These are phyloP conservation scores for Acrossocheilus fasciatus DNA, from an alignment of 2,797 vertebrate genomes.

Conservation along the genomic window DNA sequence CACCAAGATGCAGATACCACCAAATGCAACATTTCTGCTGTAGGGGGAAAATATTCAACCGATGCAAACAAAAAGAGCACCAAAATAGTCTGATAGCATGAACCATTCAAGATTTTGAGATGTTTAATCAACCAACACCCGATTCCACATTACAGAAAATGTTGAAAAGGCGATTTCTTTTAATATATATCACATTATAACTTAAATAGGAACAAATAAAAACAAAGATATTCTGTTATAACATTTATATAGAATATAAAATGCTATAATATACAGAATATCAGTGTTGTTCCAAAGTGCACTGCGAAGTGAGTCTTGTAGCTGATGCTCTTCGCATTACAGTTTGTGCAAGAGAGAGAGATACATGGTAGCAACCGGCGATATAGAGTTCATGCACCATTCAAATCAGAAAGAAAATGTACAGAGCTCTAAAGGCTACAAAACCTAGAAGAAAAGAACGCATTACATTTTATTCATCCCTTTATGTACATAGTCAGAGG, in stretches of 20 bases:
- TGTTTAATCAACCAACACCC: neutral
- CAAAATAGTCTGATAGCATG: neutral
- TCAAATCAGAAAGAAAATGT: constrained; percentile 37
- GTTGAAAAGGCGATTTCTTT: neutral
- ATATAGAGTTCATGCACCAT: constrained; percentile 34
- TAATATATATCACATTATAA: neutral
- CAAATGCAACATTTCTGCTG: neutral
- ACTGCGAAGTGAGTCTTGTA: constrained; percentile 16
- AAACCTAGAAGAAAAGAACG: constrained; percentile 33
- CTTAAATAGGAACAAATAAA: neutral
- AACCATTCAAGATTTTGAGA: neutral
- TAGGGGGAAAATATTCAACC: neutral
- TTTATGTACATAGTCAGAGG: constrained; percentile 31
- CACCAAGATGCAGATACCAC: neutral
- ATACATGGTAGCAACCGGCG: constrained; percentile 23
- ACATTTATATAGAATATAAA: constrained; percentile 5
- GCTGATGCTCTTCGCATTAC: constrained; percentile 4
- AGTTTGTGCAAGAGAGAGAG: constrained; percentile 16
- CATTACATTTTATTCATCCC: constrained; percentile 39
- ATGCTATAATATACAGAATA: neutral
- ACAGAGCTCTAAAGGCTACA: constrained; percentile 26
- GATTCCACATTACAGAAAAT: constrained; percentile 17
- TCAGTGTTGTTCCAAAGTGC: constrained; percentile 17
- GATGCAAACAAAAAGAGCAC: constrained; percentile 5
- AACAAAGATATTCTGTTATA: neutral